Evolutionary conservation across 2,888 invertebrate species (phyloP).

Genomic region (Pachliopta kotzebuea): DNA sequence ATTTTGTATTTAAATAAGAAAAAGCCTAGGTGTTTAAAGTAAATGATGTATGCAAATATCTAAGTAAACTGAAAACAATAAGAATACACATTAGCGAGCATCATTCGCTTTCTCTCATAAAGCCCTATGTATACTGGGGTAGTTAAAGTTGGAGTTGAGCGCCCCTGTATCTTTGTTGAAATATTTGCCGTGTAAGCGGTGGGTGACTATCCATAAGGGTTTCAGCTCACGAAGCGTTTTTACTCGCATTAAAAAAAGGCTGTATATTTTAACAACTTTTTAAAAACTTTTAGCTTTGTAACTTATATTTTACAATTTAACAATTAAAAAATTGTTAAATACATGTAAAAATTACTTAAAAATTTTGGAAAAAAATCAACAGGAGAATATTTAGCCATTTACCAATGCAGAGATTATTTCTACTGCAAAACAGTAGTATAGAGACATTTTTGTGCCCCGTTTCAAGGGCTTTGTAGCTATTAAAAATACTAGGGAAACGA

Average conservation of each 20-base stretch:
- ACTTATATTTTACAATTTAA: not conserved
- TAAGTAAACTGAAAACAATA: conserved; percentile 36
- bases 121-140: conserved; percentile 58
- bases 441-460: no score
- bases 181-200: conserved; percentile 74
- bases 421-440: no score
- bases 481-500: no score
- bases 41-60: conserved; percentile 17
- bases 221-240: conserved; percentile 36
- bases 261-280: conserved; percentile 8
- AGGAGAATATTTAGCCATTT: no score
- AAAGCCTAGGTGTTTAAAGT: conserved; percentile 17
- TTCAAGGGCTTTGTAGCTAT: no score
- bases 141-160: conserved; percentile 68
- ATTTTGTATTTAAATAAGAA: conserved; percentile 4
- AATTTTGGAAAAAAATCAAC: no score
- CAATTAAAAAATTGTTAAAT: not conserved
- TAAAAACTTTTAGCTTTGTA: not conserved
- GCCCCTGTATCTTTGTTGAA: conserved; percentile 75
- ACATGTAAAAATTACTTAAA: no score
- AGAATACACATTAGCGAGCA: conserved; percentile 41
- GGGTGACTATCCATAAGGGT: conserved; percentile 51
- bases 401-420: no score
- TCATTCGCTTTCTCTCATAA: conserved; percentile 45
- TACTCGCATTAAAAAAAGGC: not conserved